phyloP scores from a whole-genome alignment of 1,140 invertebrate genomes.

The Spodoptera litura region DNA sequence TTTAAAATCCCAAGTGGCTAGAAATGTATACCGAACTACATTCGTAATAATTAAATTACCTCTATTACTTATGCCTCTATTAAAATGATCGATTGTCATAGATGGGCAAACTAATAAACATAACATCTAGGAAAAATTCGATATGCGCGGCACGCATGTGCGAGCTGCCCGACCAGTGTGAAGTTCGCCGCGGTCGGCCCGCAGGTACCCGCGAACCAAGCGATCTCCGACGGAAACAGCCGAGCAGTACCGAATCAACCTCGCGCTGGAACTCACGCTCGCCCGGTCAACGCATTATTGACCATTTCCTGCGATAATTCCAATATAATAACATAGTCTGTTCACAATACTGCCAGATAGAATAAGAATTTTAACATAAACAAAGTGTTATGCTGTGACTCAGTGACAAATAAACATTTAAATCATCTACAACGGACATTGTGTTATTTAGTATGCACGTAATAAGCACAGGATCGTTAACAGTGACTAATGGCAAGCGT shows the following conservation, averaged over 20 bases:
- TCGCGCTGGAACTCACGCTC: slow-evolving; percentile 64
- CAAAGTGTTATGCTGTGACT: slow-evolving; percentile 61
- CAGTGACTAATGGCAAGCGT: slow-evolving; percentile 59
- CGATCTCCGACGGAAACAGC: slow-evolving; percentile 66
- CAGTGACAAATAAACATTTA: slow-evolving; percentile 51
- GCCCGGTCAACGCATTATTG: slow-evolving; percentile 72
- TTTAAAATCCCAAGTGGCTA: slow-evolving; percentile 15
- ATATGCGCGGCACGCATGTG: slow-evolving; percentile 63
- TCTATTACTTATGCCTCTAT: neutral
- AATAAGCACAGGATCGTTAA: slow-evolving; percentile 51
- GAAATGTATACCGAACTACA: neutral
- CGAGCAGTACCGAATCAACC: slow-evolving; percentile 78
- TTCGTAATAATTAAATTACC: slow-evolving; percentile 26
- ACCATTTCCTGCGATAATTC: slow-evolving; percentile 75
- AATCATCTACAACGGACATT: slow-evolving; percentile 38
- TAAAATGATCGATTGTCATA: slow-evolving; percentile 44
- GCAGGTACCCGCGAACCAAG: slow-evolving; percentile 54
- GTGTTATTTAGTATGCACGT: slow-evolving; percentile 54
- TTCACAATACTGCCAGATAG: slow-evolving; percentile 54
- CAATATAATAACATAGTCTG: slow-evolving; percentile 58
- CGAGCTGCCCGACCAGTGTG: slow-evolving; percentile 52
- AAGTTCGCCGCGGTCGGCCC: slow-evolving; percentile 55
- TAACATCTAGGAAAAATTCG: slow-evolving; percentile 34
- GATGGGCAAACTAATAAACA: slow-evolving; percentile 37
- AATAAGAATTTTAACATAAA: slow-evolving; percentile 53